Evolutionary conservation across 2,888 invertebrate species (phyloP), one percentile per base, ranked within the genome.

Genomic region (Brachycybe producta): DNA sequence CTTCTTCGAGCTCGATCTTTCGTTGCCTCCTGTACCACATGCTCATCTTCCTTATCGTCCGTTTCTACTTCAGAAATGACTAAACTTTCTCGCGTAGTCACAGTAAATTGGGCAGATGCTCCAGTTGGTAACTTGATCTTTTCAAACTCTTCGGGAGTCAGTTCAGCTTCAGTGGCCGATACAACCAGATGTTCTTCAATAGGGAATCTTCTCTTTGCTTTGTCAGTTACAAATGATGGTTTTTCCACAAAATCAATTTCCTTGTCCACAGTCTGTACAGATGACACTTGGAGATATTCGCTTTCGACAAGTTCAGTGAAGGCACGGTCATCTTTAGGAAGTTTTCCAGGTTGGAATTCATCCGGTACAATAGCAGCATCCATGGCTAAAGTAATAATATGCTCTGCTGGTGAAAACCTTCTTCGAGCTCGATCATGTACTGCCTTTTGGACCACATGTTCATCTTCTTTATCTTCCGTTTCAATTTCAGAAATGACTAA

Each of bases 321-420:
- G 19, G 64, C 65, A 34, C 63, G 65, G 60, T 79, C 79, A 52
- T 64, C 64, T 54, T 74, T 77, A 13, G 75, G 76, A 59, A 40
- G 2, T 32, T 21, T 42, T 13, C 15, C 21, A 5, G 30, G 40
- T 15, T 42, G 41, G 5, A 49, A 42, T 13, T 49, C 49, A 17
- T 30, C 49, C 2, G 39, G 13, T 4, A 11, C 32, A 21, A 23
- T 32, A 2, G 30, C 49, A 2, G 41, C 23, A 21, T 42, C 49
- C 21, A 42, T 30, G 1, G 41, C 34, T 30, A 23, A 24, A 11
- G 49, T 49, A 21, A 41, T 23, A 7, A 49, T 38, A 5, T 60
- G 56, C 35, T 58, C 55, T 28, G 42, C 45, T 13, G 43, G 39
- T 5, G 35, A 7, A 2, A 54, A 28, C 26, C 36, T 39, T 1